A percentile compares a stretch with the other conserved stretches of the same genome.
These are phyloP conservation scores for Tenualosa thibaudeaui DNA, from an alignment of 2,797 vertebrate species.

Conservation along the genomic window DNA sequence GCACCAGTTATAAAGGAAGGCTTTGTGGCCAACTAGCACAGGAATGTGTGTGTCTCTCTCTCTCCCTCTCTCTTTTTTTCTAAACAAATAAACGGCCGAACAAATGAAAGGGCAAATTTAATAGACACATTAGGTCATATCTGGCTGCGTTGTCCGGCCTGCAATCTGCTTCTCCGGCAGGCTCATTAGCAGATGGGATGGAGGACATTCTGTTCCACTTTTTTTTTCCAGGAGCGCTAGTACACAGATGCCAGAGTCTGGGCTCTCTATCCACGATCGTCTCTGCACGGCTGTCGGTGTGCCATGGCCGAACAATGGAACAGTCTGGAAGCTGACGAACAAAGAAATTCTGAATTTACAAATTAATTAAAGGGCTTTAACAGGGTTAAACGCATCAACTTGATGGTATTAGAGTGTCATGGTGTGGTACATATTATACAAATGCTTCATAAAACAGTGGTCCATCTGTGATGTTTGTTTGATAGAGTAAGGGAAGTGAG, in stretches of 20 bases:
- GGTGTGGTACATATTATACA: too few species aligned
- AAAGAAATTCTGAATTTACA: not conserved
- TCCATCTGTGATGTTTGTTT: not conserved
- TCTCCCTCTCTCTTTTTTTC: not conserved
- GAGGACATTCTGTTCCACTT: constrained; percentile 26
- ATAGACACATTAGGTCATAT: constrained; percentile 34
- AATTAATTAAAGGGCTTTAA: not conserved
- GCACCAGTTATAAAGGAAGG: not conserved
- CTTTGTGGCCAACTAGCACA: not conserved
- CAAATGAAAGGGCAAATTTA: constrained; percentile 28
- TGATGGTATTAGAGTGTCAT: not conserved
- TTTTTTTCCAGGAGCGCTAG: not conserved
- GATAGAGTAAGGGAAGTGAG: not conserved
- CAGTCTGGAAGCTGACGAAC: not conserved
- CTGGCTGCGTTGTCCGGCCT: constrained; percentile 6
- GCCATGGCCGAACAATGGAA: not conserved
- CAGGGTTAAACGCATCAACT: not conserved
- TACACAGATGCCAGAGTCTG: constrained; percentile 26
- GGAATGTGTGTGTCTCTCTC: not conserved
- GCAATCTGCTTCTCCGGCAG: constrained; percentile 20
- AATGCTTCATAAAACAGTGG: not conserved
- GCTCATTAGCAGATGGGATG: constrained; percentile 33
- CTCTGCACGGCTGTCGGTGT: not conserved
- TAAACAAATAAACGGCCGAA: constrained; percentile 7
- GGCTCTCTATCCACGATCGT: not conserved